These are phyloP conservation scores for Danaus chrysippus DNA, from an alignment of 2,888 invertebrate species.

Conservation along the genomic window DNA sequence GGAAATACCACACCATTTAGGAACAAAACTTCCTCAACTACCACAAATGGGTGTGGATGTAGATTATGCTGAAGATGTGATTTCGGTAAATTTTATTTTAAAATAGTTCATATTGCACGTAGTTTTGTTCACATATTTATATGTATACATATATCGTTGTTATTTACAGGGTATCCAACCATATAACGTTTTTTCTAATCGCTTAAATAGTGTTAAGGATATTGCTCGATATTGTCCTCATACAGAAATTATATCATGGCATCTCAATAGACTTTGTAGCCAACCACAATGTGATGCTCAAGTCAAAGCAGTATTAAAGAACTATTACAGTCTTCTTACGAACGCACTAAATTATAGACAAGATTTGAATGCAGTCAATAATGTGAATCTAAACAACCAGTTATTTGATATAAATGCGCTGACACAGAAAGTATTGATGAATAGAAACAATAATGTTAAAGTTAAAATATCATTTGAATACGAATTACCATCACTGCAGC, in stretches of 20 bases:
- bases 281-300: conserved; percentile 13
- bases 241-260: conserved; percentile 18
- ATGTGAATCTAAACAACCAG: conserved; percentile 7
- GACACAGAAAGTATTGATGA: not conserved
- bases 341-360: conserved; percentile 9
- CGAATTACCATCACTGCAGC: not conserved
- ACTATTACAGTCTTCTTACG: conserved; percentile 16
- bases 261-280: conserved; percentile 14
- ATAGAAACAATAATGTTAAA: not conserved
- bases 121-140: no score
- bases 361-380: not conserved
- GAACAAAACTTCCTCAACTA: no score
- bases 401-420: conserved; percentile 5
- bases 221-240: conserved; percentile 21
- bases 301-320: conserved; percentile 20
- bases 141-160: not conserved
- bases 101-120: no score
- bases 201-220: not conserved
- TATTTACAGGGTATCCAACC: not conserved
- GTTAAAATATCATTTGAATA: conserved; percentile 12
- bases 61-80: no score
- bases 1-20: no score
- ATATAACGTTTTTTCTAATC: not conserved
- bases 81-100: no score
- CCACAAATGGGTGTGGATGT: no score